Evolutionary conservation across 2,797 vertebrate species (phyloP).

Genomic region (Peromyscus nudipes): DNA sequence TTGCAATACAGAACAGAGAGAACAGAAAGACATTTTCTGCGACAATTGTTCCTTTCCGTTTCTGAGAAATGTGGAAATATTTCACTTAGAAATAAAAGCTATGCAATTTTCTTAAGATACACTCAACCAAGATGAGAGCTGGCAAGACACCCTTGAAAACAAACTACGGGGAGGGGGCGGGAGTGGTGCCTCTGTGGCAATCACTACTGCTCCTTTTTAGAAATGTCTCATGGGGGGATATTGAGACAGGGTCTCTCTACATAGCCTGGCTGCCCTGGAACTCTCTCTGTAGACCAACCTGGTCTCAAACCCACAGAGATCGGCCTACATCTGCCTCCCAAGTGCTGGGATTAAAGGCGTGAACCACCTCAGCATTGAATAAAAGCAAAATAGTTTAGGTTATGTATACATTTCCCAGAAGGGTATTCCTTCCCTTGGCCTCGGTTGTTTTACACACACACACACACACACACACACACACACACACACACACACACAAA

Average conservation of each 20-base stretch:
- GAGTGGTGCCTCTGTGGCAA: neutral
- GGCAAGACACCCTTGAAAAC: neutral
- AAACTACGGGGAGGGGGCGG: neutral
- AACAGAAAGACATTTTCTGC: conserved; percentile 50
- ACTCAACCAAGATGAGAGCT: neutral
- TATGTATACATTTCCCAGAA: neutral
- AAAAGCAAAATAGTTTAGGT: conserved; percentile 23
- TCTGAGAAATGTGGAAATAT: conserved; percentile 50
- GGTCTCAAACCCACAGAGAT: neutral
- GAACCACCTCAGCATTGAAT: neutral
- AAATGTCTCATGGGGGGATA: neutral
- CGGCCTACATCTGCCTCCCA: neutral
- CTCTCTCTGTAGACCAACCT: no score
- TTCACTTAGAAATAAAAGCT: conserved; percentile 7
- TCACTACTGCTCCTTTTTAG: neutral
- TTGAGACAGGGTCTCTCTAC: neutral
- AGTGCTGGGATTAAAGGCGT: neutral
- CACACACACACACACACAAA: no score
- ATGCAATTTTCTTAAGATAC: neutral
- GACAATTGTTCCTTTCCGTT: conserved; percentile 24
- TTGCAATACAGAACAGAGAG: conserved; percentile 25
- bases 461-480: no score
- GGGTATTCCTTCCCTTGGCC: neutral
- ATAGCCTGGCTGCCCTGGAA: neutral
- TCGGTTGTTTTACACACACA: neutral